phyloP scores from a whole-genome alignment of 2,113 vertebrate species.

The Plecotus auritus region DNA sequence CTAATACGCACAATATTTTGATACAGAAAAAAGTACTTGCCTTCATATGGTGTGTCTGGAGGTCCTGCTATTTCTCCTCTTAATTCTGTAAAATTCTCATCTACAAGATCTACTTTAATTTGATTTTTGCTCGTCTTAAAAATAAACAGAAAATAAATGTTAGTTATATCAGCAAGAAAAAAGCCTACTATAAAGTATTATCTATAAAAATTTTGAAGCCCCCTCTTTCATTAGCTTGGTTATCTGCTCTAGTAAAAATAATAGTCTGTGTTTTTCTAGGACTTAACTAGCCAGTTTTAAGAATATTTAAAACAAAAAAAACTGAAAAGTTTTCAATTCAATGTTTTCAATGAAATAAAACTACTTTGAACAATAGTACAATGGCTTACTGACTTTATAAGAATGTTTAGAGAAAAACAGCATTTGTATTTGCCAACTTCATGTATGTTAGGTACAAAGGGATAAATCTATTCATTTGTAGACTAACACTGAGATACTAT shows the following conservation, averaged over 20 bases:
- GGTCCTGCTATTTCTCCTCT: slow-evolving; percentile 99
- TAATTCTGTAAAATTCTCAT: slow-evolving; percentile 99
- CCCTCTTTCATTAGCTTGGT: slow-evolving; percentile 39
- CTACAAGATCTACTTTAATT: slow-evolving; percentile 99
- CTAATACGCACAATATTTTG: slow-evolving; percentile 67
- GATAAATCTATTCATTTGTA: slow-evolving; percentile 6
- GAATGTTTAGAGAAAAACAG: slow-evolving; percentile 28
- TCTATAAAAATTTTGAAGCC: slow-evolving; percentile 46
- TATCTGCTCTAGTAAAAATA: slow-evolving; percentile 50
- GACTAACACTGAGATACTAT: not conserved
- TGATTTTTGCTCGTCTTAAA: slow-evolving; percentile 99
- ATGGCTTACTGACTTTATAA: not conserved
- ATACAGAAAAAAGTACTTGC: slow-evolving; percentile 84
- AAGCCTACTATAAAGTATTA: slow-evolving; percentile 66
- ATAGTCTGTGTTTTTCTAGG: not conserved
- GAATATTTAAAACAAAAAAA: slow-evolving; percentile 40
- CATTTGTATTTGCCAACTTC: not conserved
- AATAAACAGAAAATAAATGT: slow-evolving; percentile 82
- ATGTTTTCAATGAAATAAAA: slow-evolving; percentile 44
- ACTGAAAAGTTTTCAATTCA: slow-evolving; percentile 23
- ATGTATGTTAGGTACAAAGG: slow-evolving; percentile 18
- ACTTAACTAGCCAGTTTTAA: slow-evolving; percentile 18
- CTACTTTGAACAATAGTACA: slow-evolving; percentile 23
- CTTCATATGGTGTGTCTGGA: slow-evolving; percentile 99
- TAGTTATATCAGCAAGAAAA: slow-evolving; percentile 73